Percentiles rank a stretch among this genome's conserved stretches.
Conservation (phyloP, 2,113 vertebrate species). For the Eonycteris spelaea region DNA sequence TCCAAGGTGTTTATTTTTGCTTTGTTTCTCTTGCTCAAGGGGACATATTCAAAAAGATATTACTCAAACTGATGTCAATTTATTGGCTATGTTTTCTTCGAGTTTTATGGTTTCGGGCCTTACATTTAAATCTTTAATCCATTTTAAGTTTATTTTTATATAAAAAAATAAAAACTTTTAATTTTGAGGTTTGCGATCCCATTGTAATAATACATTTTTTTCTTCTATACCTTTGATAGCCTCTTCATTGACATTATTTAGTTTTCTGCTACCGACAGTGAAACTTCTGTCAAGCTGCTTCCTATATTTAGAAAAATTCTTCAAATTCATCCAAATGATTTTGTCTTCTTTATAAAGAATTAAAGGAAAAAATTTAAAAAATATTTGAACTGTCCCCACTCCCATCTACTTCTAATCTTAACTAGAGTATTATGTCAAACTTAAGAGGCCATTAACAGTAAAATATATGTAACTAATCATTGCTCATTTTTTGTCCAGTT, state of each 20-base stretch:
- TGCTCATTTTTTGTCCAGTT: not conserved
- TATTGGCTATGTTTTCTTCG: not conserved
- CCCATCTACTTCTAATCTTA: not conserved
- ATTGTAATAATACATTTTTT: not conserved
- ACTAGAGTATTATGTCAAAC: not conserved
- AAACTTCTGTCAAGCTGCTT: not conserved
- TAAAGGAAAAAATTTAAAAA: not conserved
- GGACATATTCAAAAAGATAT: not conserved
- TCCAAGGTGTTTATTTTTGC: not conserved
- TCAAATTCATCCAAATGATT: not conserved
- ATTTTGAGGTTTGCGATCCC: not conserved
- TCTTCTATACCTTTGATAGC: not conserved
- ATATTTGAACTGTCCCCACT: not conserved
- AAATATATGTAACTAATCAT: not conserved
- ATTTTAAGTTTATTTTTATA: not conserved
- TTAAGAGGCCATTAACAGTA: not conserved
- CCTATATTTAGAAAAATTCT: not conserved
- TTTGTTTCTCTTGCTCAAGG: not conserved
- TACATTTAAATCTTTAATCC: not conserved
- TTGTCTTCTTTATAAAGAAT: not conserved
- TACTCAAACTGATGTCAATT: not conserved
- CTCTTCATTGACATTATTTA: not conserved
- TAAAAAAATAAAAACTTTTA: not conserved
- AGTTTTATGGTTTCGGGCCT: not conserved
- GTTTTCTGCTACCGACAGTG: not conserved